phyloP scores from a whole-genome alignment of 2,113 vertebrate species.

The Pyxicephalus adspersus region DNA sequence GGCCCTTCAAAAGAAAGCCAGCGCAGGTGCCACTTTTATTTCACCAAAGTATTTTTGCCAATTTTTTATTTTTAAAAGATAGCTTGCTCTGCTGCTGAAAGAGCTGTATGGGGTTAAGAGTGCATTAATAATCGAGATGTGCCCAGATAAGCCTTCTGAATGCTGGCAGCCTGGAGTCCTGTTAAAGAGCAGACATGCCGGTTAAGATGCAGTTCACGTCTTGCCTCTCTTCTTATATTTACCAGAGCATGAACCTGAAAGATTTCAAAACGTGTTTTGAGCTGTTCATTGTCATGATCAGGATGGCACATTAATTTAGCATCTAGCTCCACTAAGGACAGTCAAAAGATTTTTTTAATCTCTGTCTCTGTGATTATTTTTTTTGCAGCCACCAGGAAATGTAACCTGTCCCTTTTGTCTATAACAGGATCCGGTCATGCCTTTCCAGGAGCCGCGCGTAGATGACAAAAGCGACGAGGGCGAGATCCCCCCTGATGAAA shows the following conservation, averaged over 20 bases:
- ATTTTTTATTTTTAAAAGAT: not conserved
- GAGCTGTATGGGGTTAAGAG: constrained; percentile 20
- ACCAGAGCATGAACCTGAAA: not conserved
- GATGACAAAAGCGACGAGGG: constrained; percentile 83
- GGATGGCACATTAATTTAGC: constrained; percentile 11
- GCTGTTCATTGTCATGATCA: accelerated
- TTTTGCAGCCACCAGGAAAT: not conserved
- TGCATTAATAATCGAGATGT: constrained; percentile 16
- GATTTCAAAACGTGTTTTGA: not conserved
- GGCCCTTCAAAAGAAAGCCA: too few species aligned
- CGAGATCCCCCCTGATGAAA: constrained; percentile 84
- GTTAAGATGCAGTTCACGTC: not conserved
- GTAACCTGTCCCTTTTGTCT: constrained; percentile 42
- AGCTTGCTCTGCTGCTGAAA: not conserved
- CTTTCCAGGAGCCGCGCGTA: constrained; percentile 92
- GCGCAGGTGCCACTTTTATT: too few species aligned
- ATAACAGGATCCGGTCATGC: constrained; percentile 95
- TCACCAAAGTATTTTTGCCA: not conserved
- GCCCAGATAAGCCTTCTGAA: not conserved
- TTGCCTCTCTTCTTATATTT: not conserved
- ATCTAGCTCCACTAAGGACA: not conserved
- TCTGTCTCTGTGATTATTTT: not conserved
- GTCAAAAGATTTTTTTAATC: not conserved
- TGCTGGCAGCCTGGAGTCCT: constrained; percentile 14
- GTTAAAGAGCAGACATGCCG: constrained; percentile 14